phyloP scores from a whole-genome alignment of 2,888 invertebrate genomes.

The Amblyjoppa fuscipennis region DNA sequence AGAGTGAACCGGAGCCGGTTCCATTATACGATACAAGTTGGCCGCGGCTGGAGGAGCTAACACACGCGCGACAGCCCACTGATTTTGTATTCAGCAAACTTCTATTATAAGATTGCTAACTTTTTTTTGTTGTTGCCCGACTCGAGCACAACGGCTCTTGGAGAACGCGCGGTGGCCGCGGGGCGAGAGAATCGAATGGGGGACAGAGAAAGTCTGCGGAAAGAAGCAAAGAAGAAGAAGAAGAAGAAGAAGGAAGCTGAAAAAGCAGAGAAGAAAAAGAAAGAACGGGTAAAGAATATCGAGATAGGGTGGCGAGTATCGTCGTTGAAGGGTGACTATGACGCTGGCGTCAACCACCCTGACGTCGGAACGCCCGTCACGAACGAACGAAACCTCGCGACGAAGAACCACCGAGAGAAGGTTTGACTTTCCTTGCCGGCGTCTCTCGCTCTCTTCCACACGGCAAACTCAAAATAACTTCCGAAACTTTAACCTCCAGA shows the following conservation, averaged over 20 bases:
- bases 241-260: constrained; percentile 27
- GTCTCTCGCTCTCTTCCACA: background rate
- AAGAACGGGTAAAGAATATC: constrained; percentile 64
- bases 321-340: constrained; percentile 77
- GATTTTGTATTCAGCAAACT: constrained; percentile 81
- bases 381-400: constrained; percentile 14
- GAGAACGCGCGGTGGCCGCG: constrained; percentile 58
- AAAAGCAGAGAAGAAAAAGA: constrained; percentile 50
- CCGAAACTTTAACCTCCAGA: constrained; percentile 81
- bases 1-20: constrained; percentile 67
- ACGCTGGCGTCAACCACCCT: constrained; percentile 78
- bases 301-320: constrained; percentile 64
- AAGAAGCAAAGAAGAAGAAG: constrained; percentile 36
- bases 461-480: constrained; percentile 82
- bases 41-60: constrained; percentile 47
- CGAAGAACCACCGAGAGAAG: constrained; percentile 25
- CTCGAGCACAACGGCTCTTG: constrained; percentile 57
- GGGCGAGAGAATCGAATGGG: constrained; percentile 60
- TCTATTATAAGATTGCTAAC: constrained; percentile 81
- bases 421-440: constrained; percentile 35
- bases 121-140: constrained; percentile 71
- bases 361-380: constrained; percentile 70
- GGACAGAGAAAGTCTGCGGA: constrained; percentile 44
- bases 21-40: constrained; percentile 78
- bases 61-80: constrained; percentile 72